These are phyloP conservation scores for Falco naumanni DNA, from an alignment of 2,797 vertebrate genomes.

Conservation along the genomic window DNA sequence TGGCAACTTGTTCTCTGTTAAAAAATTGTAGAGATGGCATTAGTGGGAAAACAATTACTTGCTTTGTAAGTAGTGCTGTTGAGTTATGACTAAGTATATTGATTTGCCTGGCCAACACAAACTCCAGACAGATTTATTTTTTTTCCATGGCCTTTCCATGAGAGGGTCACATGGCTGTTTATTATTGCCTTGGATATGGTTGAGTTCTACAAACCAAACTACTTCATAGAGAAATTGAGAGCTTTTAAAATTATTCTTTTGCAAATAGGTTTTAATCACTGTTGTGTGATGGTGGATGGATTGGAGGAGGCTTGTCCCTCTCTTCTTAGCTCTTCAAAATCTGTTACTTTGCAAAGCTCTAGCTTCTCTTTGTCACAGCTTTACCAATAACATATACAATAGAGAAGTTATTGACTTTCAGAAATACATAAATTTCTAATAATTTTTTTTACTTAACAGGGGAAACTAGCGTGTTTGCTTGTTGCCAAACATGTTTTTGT, in stretches of 20 bases:
- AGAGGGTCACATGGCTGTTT: slow-evolving; percentile 15
- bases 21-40: slow-evolving; percentile 25
- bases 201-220: slow-evolving; percentile 8
- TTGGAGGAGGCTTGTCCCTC: not conserved
- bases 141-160: not conserved
- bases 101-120: slow-evolving; percentile 57
- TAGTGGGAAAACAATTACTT: slow-evolving; percentile 49
- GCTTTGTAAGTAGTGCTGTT: slow-evolving; percentile 61
- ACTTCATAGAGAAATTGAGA: slow-evolving; percentile 48
- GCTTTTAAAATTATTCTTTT: slow-evolving; percentile 14
- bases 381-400: not conserved
- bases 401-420: not conserved
- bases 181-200: slow-evolving; percentile 19
- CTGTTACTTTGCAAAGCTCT: not conserved
- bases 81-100: slow-evolving; percentile 55
- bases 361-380: not conserved
- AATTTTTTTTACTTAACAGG: not conserved
- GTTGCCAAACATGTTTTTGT: not conserved
- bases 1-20: slow-evolving; percentile 14
- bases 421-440: not conserved
- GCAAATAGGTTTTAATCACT: not conserved
- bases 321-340: not conserved
- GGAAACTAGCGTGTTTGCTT: not conserved
- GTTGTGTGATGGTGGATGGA: not conserved
- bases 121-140: slow-evolving; percentile 20